Evolutionary conservation across 1,140 invertebrate genomes (phyloP).

Genomic region (Papilio polyxenes): DNA sequence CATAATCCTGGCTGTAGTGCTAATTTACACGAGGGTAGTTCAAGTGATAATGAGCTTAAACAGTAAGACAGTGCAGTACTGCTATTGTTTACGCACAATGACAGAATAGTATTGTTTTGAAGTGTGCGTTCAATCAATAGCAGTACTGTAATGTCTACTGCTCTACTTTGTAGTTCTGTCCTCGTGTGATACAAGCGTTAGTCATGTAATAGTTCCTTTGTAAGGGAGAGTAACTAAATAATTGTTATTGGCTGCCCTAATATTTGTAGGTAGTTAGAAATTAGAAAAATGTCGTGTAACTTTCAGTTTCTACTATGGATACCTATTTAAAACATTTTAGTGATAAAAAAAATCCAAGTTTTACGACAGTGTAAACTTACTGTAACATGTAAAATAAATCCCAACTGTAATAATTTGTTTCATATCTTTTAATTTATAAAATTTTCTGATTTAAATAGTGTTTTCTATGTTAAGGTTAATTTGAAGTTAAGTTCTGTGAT

Average conservation of each 20-base stretch:
- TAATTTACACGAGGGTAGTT: not conserved
- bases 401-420: too few species aligned
- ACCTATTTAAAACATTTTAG: too few species aligned
- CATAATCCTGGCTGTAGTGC: not conserved
- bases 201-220: constrained; percentile 43
- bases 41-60: not conserved
- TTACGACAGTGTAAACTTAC: too few species aligned
- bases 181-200: constrained; percentile 14
- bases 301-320: too few species aligned
- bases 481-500: not conserved
- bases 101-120: too few species aligned
- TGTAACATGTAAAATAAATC: too few species aligned
- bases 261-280: too few species aligned
- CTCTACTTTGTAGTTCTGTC: not conserved
- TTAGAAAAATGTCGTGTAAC: too few species aligned
- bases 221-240: not conserved
- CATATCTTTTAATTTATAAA: not conserved
- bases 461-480: not conserved
- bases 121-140: too few species aligned
- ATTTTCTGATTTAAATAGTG: not conserved
- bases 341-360: too few species aligned
- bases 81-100: too few species aligned
- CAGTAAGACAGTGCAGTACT: not conserved
- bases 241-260: not conserved
- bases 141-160: not conserved